Base-by-base conservation (phyloP, 2,888 invertebrate species). In the Drosophila anomalipes region DNA sequence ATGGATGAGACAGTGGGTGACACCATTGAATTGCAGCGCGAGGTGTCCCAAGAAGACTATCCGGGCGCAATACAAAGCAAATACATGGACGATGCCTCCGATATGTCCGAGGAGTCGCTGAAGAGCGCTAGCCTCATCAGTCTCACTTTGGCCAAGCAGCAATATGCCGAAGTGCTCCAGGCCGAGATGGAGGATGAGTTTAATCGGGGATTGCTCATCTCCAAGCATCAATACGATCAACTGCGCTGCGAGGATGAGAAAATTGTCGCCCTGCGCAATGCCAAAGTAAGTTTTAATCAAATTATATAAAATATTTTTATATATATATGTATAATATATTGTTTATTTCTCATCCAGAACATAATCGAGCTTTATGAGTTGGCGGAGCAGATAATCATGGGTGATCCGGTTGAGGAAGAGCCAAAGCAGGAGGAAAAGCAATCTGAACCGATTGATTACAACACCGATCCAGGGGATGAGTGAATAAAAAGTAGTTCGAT, bases 361-460 rank as follows among this genome's bases (percentile, higher is more conserved):
- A 95, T 96, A 67, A 94, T 95, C 37, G 95, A 95, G 82, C 94
- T 96, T 83, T 95, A 95, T 86, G 90, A 91, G 22, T 91, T 95
- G 71, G 95, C 95, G 1, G 95, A 95, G 78, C 94, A 94, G 83
- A 92, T 95, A 76, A 95, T 95, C 33, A 94, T 95, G 59, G 95
- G 95, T 9, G 91, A 92, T 47, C 58, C 74, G 6, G 19, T 86
- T 12, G 80, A 76, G 3, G 89, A 82, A 9, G 75, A 77, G 33
- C 63, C 73, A 3, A 87, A 80, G 4, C 74, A 6, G 6, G 83
- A 82, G 1, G 47, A 33, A 7, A 57, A 37, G 14, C 57, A 32
- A 16, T n/a, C n/a, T 16, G 30, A 28, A 32, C 52, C n/a, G 1
- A 9, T 12, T 16, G 33, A 44, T 12, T n/a, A 19, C 22, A 0